Evolutionary conservation across 1,140 invertebrate genomes (phyloP).

Genomic region (Aplysia californica): DNA sequence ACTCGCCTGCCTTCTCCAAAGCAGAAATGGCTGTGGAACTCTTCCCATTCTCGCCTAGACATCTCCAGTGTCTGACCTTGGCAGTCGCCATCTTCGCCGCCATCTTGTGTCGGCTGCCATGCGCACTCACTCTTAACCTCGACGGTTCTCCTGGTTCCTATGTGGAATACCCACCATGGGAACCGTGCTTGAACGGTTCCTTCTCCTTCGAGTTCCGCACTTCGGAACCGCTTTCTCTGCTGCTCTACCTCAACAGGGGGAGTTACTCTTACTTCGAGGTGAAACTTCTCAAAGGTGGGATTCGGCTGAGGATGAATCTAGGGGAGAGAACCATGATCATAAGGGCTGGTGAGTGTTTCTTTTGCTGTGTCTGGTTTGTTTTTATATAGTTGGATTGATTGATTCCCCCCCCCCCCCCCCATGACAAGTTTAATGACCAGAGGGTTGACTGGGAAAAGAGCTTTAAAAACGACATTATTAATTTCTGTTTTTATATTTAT

Average conservation of each 20-base stretch:
- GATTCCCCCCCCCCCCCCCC: background rate
- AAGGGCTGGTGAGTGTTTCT: slow-evolving; percentile 72
- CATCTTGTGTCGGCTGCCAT: background rate
- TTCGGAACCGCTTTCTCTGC: slow-evolving; percentile 89
- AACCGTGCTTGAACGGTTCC: slow-evolving; percentile 86
- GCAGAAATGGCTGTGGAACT: background rate
- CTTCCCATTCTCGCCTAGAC: background rate
- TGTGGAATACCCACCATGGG: slow-evolving; percentile 92
- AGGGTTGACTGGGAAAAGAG: background rate
- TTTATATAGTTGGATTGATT: background rate
- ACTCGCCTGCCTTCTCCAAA: background rate
- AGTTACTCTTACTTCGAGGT: slow-evolving; percentile 95
- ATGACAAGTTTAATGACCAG: background rate
- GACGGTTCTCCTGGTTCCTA: slow-evolving; percentile 87
- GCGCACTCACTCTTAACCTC: slow-evolving; percentile 55
- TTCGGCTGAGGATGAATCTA: slow-evolving; percentile 81
- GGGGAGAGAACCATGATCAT: slow-evolving; percentile 77
- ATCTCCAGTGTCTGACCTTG: background rate
- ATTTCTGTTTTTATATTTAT: too few relatives aligned
- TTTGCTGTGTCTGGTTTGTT: background rate
- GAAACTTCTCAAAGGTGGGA: slow-evolving; percentile 89
- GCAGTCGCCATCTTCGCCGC: background rate
- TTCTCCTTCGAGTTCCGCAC: slow-evolving; percentile 89
- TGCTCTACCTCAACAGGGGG: slow-evolving; percentile 93
- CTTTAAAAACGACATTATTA: background rate